Evolutionary conservation across 2,888 invertebrate genomes (phyloP).

Genomic region (Pinctada fucata): DNA sequence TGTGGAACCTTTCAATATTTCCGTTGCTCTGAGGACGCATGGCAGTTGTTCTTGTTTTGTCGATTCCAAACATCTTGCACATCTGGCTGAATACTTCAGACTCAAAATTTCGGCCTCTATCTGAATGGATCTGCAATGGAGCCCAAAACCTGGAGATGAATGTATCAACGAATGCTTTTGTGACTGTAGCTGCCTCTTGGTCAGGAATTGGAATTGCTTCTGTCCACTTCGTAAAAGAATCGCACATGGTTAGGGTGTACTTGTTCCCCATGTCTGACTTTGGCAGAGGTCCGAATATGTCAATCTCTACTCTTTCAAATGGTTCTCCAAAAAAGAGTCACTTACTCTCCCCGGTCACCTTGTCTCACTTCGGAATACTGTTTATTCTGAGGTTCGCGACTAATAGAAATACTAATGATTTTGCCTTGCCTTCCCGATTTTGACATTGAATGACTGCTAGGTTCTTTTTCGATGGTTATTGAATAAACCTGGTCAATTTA

Average conservation of each 20-base stretch:
- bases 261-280: background rate
- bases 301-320: constrained; percentile 2
- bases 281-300: constrained; percentile 8
- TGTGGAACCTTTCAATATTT: constrained; percentile 18
- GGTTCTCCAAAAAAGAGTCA: background rate
- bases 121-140: constrained; percentile 1
- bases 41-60: constrained; percentile 12
- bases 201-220: background rate
- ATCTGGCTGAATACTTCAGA: background rate
- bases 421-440: too few relatives aligned
- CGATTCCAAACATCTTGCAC: constrained; percentile 1
- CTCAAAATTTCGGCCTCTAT: constrained; percentile 8
- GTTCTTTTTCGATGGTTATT: too few relatives aligned
- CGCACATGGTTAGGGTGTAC: background rate
- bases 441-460: too few relatives aligned
- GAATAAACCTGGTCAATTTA: too few relatives aligned
- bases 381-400: too few relatives aligned
- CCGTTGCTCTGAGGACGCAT: constrained; percentile 1
- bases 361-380: too few relatives aligned
- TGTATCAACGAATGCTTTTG: constrained; percentile 2
- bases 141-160: background rate
- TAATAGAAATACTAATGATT: too few relatives aligned
- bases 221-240: constrained; percentile 9
- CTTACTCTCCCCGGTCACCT: too few relatives aligned
- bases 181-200: background rate